A percentile compares a stretch with the other conserved stretches of the same genome.
Evolutionary conservation across 2,797 vertebrate genomes (phyloP).

Genomic region (Microctenopoma stevenorrisi): DNA sequence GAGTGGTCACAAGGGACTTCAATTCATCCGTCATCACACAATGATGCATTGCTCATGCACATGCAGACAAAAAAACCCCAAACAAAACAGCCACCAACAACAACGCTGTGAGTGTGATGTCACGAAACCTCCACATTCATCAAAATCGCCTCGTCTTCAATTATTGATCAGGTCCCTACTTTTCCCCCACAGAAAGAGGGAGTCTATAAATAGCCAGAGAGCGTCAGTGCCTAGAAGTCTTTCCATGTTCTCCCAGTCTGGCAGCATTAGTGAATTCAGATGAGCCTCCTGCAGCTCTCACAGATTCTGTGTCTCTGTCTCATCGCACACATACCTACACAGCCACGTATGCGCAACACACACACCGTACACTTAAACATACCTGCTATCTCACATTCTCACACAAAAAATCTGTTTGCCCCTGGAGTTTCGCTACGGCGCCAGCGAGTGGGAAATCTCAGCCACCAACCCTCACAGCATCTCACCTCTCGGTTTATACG

Average conservation of each 20-base stretch:
- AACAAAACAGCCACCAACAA: conserved; percentile 34
- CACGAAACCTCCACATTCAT: conserved; percentile 70
- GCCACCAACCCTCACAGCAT: conserved; percentile 34
- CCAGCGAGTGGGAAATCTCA: conserved; percentile 44
- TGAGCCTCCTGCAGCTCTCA: conserved; percentile 71
- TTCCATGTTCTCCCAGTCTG: conserved; percentile 73
- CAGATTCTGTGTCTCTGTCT: conserved; percentile 46
- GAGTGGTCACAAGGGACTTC: conserved; percentile 49
- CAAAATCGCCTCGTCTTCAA: conserved; percentile 74
- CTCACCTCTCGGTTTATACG: conserved; percentile 56
- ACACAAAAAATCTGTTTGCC: conserved; percentile 27
- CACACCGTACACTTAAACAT: conserved; percentile 40
- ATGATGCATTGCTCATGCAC: conserved; percentile 20
- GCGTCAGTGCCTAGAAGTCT: conserved; percentile 74
- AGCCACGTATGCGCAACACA: conserved; percentile 16
- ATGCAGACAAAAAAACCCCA: conserved; percentile 7
- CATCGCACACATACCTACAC: conserved; percentile 36
- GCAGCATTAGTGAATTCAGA: conserved; percentile 76
- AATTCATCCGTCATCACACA: conserved; percentile 34
- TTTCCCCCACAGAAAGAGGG: conserved; percentile 59
- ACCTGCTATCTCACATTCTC: conserved; percentile 37
- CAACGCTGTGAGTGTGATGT: conserved; percentile 45
- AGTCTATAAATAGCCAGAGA: conserved; percentile 75
- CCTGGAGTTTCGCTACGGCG: conserved; percentile 43
- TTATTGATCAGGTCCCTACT: conserved; percentile 75